These are phyloP conservation scores for Hesperia comma DNA, from an alignment of 2,888 invertebrate genomes.

Conservation along the genomic window DNA sequence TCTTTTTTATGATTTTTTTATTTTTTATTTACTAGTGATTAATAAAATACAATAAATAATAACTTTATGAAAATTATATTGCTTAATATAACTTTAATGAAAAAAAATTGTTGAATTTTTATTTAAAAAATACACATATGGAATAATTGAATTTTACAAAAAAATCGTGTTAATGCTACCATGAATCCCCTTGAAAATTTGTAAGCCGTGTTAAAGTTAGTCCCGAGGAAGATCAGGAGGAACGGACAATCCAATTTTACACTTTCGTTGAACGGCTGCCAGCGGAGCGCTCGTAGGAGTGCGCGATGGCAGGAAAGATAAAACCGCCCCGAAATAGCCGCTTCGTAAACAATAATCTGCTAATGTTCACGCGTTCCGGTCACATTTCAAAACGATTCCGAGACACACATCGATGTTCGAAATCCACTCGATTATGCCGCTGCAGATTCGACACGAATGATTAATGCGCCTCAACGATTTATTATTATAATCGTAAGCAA, in stretches of 20 bases:
- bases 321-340: constrained; percentile 75
- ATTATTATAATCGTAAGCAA: neutral
- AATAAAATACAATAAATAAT: too few relatives aligned
- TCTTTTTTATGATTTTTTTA: too few relatives aligned
- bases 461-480: neutral
- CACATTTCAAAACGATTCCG: constrained; percentile 8
- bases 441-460: constrained; percentile 3
- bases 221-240: constrained; percentile 56
- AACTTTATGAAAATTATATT: too few relatives aligned
- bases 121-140: neutral
- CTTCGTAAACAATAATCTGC: constrained; percentile 78
- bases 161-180: neutral
- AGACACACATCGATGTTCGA: neutral
- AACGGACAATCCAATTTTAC: constrained; percentile 74
- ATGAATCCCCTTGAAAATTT: constrained; percentile 3
- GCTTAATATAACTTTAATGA: too few relatives aligned
- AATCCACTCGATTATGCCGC: neutral
- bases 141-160: neutral
- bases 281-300: constrained; percentile 70
- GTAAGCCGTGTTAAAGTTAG: constrained; percentile 38
- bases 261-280: constrained; percentile 78
- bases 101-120: too few relatives aligned
- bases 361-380: constrained; percentile 31
- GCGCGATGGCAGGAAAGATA: constrained; percentile 77
- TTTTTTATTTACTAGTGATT: too few relatives aligned